Conservation (phyloP, 1,140 invertebrate genomes). For the Drosophila arawakana region DNA sequence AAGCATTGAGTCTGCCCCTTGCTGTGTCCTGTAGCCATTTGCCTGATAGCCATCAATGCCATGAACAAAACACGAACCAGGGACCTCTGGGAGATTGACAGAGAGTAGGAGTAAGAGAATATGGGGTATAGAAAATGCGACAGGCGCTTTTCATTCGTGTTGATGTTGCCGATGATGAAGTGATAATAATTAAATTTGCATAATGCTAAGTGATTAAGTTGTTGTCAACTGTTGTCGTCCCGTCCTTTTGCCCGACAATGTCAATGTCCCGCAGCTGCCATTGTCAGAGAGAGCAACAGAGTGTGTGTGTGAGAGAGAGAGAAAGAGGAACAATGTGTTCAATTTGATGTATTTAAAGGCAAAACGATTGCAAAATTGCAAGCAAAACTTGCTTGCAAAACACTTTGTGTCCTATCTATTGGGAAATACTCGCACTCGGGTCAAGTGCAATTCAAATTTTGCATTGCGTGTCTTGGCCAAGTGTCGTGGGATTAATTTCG, state of each 20-base stretch:
- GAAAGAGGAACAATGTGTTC: slow-evolving; percentile 11
- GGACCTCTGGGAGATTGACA: slow-evolving; percentile 38
- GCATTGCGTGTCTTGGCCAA: slow-evolving; percentile 37
- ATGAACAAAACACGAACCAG: slow-evolving; percentile 62
- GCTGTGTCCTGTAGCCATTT: slow-evolving; percentile 61
- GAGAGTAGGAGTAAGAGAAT: slow-evolving; percentile 1
- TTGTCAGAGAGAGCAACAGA: slow-evolving; percentile 24
- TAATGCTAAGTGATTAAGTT: slow-evolving; percentile 80
- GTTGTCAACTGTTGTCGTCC: slow-evolving; percentile 62
- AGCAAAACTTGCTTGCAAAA: slow-evolving; percentile 19
- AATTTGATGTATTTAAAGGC: slow-evolving; percentile 33
- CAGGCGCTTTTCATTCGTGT: slow-evolving; percentile 40
- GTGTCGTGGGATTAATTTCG: slow-evolving; percentile 70
- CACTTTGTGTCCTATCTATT: slow-evolving; percentile 34
- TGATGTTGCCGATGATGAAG: slow-evolving; percentile 73
- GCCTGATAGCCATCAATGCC: slow-evolving; percentile 66
- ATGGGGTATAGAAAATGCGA: slow-evolving; percentile 10
- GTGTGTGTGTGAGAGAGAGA: neutral
- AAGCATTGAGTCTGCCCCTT: neutral
- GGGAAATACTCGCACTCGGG: slow-evolving; percentile 30
- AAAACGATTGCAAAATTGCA: slow-evolving; percentile 64
- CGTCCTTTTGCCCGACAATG: slow-evolving; percentile 21
- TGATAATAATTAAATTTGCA: slow-evolving; percentile 81
- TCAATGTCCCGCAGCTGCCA: slow-evolving; percentile 42
- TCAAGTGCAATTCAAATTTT: slow-evolving; percentile 39